phyloP scores from a whole-genome alignment of 2,888 invertebrate species.

The Empis stercorea region DNA sequence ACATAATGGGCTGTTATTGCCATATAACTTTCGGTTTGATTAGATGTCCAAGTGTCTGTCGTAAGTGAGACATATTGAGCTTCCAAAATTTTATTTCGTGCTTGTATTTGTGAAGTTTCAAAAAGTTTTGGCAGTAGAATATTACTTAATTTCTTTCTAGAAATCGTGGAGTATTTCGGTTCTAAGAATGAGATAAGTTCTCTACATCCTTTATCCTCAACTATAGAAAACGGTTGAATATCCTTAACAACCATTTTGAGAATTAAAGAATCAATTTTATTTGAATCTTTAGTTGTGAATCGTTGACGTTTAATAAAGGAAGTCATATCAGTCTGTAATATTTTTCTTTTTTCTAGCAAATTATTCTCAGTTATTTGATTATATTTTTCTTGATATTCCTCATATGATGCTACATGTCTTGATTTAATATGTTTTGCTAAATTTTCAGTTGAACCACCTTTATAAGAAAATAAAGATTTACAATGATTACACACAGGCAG shows the following conservation, averaged over 20 bases:
- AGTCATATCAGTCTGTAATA: too few relatives aligned
- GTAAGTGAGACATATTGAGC: neutral
- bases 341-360: too few relatives aligned
- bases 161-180: slow-evolving; percentile 17
- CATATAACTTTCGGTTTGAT: neutral
- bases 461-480: too few relatives aligned
- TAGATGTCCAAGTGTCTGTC: neutral
- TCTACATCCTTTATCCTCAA: slow-evolving; percentile 13
- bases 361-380: too few relatives aligned
- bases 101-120: neutral
- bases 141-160: slow-evolving; percentile 17
- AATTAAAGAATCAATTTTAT: slow-evolving; percentile 8
- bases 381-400: too few relatives aligned
- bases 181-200: slow-evolving; percentile 17
- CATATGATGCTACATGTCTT: too few relatives aligned
- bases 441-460: too few relatives aligned
- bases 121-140: too few relatives aligned
- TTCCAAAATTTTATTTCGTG: neutral
- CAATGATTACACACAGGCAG: too few relatives aligned
- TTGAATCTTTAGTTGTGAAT: neutral
- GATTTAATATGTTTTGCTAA: too few relatives aligned
- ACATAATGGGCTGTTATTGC: neutral
- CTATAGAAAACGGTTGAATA: slow-evolving; percentile 11
- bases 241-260: slow-evolving; percentile 9
- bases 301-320: too few relatives aligned